These are phyloP conservation scores for Girardinus metallicus DNA, from an alignment of 2,797 vertebrate genomes.

Conservation along the genomic window DNA sequence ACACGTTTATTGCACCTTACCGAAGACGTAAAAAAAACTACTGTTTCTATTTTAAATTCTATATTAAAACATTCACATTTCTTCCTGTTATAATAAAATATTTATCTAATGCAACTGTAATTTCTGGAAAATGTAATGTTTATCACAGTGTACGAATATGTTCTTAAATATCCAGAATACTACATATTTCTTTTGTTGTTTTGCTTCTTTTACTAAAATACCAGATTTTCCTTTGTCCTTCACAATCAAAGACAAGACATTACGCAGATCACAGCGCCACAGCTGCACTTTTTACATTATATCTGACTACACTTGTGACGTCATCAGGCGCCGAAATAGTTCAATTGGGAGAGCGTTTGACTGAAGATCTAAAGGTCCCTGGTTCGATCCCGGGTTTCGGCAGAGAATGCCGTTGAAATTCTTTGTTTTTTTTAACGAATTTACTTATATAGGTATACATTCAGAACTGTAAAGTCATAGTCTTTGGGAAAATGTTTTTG, in stretches of 20 bases:
- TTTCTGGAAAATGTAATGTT: neutral
- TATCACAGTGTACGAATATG: neutral
- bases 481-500: neutral
- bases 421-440: neutral
- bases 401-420: neutral
- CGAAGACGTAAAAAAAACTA: neutral
- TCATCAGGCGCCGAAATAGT: constrained; percentile 65
- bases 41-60: neutral
- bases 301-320: accelerated
- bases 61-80: neutral
- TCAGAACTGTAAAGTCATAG: neutral
- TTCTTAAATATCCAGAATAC: neutral
- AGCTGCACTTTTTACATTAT: neutral
- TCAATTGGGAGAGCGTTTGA: constrained; percentile 79
- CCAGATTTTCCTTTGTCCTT: accelerated
- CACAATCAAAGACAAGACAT: no score
- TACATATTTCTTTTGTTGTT: neutral
- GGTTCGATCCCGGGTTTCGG: constrained; percentile 73
- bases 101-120: neutral
- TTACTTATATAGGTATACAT: neutral
- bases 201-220: neutral
- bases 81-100: neutral
- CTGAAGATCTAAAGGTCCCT: constrained; percentile 77
- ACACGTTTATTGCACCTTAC: neutral
- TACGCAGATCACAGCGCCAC: no score